These are phyloP conservation scores for Caenorhabditis afra DNA, from an alignment of 2,888 invertebrate genomes.

Conservation along the genomic window DNA sequence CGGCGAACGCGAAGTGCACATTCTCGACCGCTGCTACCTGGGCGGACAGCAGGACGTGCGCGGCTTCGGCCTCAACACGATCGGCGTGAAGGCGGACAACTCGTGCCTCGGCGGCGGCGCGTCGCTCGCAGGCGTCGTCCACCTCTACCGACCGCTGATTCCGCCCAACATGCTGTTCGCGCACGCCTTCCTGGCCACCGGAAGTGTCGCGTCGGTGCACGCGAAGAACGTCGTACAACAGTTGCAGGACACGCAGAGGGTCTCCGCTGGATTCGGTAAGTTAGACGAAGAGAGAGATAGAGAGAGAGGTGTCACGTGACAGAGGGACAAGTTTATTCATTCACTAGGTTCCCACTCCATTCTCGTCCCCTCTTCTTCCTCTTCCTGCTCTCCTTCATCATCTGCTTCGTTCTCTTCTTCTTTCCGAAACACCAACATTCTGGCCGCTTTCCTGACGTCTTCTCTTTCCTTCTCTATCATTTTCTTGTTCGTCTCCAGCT, in stretches of 20 bases:
- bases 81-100: slow-evolving; percentile 87
- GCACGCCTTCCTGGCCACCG: slow-evolving; percentile 89
- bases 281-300: too few relatives aligned
- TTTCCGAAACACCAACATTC: background rate
- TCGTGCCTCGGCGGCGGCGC: slow-evolving; percentile 83
- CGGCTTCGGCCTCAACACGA: slow-evolving; percentile 87
- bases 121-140: slow-evolving; percentile 91
- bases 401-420: background rate
- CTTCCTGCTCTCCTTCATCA: background rate
- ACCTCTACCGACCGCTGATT: slow-evolving; percentile 89
- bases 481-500: too few relatives aligned
- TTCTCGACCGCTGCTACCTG: slow-evolving; percentile 86
- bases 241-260: slow-evolving; percentile 82
- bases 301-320: too few relatives aligned
- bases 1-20: slow-evolving; percentile 73
- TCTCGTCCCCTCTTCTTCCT: too few relatives aligned
- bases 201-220: slow-evolving; percentile 73
- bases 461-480: too few relatives aligned
- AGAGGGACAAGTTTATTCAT: too few relatives aligned
- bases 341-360: too few relatives aligned
- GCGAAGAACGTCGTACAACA: slow-evolving; percentile 70
- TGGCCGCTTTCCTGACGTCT: too few relatives aligned
- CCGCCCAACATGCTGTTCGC: slow-evolving; percentile 86
- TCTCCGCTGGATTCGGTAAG: slow-evolving; percentile 85
- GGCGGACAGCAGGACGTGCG: slow-evolving; percentile 92